Conservation (phyloP, 2,888 invertebrate genomes). For the Drosophila mettleri region DNA sequence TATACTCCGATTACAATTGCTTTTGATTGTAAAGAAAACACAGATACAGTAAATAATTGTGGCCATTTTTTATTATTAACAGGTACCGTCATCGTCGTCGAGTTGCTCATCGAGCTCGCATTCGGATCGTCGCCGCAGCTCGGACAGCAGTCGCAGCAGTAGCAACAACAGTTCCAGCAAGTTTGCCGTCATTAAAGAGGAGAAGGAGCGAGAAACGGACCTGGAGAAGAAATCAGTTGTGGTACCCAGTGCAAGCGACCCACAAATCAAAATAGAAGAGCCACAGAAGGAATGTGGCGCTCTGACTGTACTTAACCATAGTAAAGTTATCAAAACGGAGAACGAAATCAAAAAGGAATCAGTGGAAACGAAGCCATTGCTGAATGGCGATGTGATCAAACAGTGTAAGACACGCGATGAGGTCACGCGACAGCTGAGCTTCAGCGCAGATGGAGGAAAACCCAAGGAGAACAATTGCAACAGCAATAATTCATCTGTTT, state of each 20-base stretch:
- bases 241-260: constrained; percentile 26
- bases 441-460: constrained; percentile 49
- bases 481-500: constrained; percentile 40
- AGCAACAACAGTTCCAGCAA: constrained; percentile 65
- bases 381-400: constrained; percentile 59
- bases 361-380: constrained; percentile 42
- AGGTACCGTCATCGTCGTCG: constrained; percentile 66
- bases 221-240: constrained; percentile 21
- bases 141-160: constrained; percentile 82
- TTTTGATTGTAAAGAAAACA: too few relatives aligned
- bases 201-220: constrained; percentile 25
- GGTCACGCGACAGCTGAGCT: constrained; percentile 82
- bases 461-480: constrained; percentile 38
- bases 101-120: constrained; percentile 73
- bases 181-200: constrained; percentile 40
- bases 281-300: constrained; percentile 15
- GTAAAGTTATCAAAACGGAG: constrained; percentile 44
- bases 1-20: too few relatives aligned
- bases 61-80: neutral
- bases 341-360: constrained; percentile 62
- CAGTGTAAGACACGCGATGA: constrained; percentile 80
- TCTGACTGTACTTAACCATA: constrained; percentile 50
- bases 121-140: constrained; percentile 77
- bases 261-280: constrained; percentile 52
- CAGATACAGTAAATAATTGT: neutral